These are phyloP conservation scores for Eurypyga helias DNA, from an alignment of 2,113 vertebrate species.

Conservation along the genomic window DNA sequence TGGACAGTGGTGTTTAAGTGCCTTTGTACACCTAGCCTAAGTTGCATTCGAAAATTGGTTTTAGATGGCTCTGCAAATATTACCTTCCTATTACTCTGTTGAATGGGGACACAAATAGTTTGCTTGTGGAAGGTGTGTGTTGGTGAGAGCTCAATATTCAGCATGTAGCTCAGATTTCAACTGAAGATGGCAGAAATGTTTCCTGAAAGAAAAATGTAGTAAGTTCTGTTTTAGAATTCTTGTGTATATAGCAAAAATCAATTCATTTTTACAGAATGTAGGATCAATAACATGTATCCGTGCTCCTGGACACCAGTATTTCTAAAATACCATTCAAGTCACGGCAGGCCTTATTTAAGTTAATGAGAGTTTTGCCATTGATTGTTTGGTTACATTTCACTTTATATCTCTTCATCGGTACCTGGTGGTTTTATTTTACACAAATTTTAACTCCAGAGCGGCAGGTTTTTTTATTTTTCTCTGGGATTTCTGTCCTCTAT, in stretches of 20 bases:
- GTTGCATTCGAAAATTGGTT: background rate
- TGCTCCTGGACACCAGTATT: background rate
- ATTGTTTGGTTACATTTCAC: constrained; percentile 13
- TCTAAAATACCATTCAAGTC: constrained; percentile 18
- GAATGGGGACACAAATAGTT: background rate
- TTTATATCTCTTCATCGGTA: background rate
- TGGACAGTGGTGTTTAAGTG: background rate
- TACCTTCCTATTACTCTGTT: background rate
- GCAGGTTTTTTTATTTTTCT: background rate
- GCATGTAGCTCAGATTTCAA: background rate
- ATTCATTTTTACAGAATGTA: background rate
- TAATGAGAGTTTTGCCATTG: constrained; percentile 18
- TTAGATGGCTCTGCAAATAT: background rate
- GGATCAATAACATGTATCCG: background rate
- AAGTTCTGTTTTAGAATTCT: background rate
- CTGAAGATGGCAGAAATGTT: constrained; percentile 38
- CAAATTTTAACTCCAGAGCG: background rate
- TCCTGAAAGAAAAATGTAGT: background rate
- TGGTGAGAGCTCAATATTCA: background rate
- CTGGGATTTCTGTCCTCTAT: background rate
- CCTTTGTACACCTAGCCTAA: background rate
- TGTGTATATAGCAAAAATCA: background rate
- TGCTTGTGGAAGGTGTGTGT: background rate
- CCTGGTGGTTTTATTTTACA: background rate
- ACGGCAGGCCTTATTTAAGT: background rate